These are phyloP conservation scores for Plemyria rubiginata DNA, from an alignment of 2,888 invertebrate genomes.

Conservation along the genomic window DNA sequence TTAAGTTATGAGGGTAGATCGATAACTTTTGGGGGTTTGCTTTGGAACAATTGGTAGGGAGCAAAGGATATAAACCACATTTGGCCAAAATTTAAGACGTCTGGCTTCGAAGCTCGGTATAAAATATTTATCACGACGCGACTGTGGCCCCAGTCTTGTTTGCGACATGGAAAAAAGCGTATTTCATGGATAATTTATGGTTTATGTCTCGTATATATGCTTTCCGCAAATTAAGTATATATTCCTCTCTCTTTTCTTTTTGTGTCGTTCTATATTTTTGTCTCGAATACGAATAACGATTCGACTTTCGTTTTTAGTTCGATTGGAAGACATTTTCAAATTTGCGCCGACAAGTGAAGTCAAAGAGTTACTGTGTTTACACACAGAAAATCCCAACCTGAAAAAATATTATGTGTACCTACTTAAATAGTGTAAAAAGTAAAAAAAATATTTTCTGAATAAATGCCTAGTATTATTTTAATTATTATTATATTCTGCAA, in stretches of 20 bases:
- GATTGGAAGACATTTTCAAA: too few relatives aligned
- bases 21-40: neutral
- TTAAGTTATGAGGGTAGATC: too few relatives aligned
- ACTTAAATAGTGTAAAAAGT: too few relatives aligned
- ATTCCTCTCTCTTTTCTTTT: neutral
- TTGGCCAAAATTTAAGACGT: slow-evolving; percentile 42
- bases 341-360: too few relatives aligned
- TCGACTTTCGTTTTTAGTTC: too few relatives aligned
- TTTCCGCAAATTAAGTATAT: neutral
- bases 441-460: too few relatives aligned
- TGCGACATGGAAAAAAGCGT: slow-evolving; percentile 1
- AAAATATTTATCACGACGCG: slow-evolving; percentile 43
- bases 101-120: slow-evolving; percentile 26
- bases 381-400: too few relatives aligned
- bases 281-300: too few relatives aligned
- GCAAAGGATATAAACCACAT: slow-evolving; percentile 36
- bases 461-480: too few relatives aligned
- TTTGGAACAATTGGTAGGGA: slow-evolving; percentile 31
- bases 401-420: too few relatives aligned
- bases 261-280: neutral
- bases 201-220: neutral
- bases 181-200: slow-evolving; percentile 2
- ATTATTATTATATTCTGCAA: too few relatives aligned
- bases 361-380: too few relatives aligned
- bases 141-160: slow-evolving; percentile 1